Conservation (phyloP, 2,797 vertebrate genomes). For the Natrix natrix region DNA sequence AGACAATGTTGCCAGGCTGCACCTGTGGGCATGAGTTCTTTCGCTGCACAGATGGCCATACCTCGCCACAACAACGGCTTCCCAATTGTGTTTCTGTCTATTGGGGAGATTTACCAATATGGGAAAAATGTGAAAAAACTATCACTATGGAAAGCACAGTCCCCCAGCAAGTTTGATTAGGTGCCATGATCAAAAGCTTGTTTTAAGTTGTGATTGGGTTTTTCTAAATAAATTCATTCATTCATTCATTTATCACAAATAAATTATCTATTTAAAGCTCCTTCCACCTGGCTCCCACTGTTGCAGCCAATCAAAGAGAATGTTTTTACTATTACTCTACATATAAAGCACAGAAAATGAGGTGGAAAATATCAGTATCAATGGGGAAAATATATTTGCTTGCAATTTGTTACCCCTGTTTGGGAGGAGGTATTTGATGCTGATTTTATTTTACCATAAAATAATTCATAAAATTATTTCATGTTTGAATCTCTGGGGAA, state of each 20-base stretch:
- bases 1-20: neutral
- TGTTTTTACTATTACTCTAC: neutral
- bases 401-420: neutral
- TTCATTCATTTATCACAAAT: neutral
- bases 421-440: neutral
- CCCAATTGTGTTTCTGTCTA: neutral
- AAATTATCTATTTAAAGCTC: neutral
- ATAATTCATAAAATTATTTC: neutral
- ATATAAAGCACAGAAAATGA: neutral
- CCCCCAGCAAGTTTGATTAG: neutral
- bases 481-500: neutral
- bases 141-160: neutral
- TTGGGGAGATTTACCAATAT: neutral
- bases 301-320: neutral
- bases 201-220: neutral
- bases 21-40: neutral
- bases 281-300: neutral
- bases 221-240: neutral
- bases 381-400: neutral
- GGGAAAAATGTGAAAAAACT: neutral
- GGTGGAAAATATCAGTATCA: neutral
- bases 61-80: neutral
- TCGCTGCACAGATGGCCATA: neutral
- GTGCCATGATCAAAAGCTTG: neutral
- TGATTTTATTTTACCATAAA: neutral